These are phyloP conservation scores for Chamaea fasciata DNA, from an alignment of 2,113 vertebrate genomes.

Conservation along the genomic window DNA sequence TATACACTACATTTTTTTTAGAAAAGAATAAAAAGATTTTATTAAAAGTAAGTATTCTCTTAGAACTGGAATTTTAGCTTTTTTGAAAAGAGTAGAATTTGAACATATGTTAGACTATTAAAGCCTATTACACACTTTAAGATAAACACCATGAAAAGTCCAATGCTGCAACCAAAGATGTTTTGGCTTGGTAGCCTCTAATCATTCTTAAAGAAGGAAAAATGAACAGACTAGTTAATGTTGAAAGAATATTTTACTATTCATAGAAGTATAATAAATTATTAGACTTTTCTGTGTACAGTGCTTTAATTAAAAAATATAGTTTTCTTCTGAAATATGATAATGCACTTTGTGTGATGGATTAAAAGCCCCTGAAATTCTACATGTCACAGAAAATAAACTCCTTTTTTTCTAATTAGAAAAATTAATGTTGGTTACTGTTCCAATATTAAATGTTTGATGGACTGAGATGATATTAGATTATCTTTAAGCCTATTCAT, in stretches of 20 bases:
- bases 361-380: constrained; percentile 7
- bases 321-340: constrained; percentile 25
- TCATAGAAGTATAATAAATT: constrained; percentile 8
- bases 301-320: constrained; percentile 13
- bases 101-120: background rate
- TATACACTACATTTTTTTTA: background rate
- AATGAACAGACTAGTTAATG: background rate
- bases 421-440: background rate
- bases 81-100: background rate
- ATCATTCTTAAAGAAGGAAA: constrained; percentile 22
- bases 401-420: background rate
- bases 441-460: background rate
- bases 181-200: background rate
- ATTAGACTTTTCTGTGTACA: background rate
- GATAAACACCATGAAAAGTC: background rate
- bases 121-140: background rate
- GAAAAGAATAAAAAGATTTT: background rate
- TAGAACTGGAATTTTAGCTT: background rate
- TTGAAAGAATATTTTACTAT: constrained; percentile 19
- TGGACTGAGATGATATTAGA: background rate
- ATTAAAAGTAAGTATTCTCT: background rate
- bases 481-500: background rate
- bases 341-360: background rate
- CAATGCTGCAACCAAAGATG: background rate
- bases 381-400: background rate